A percentile compares a stretch with the other conserved stretches of the same genome.
phyloP scores from a whole-genome alignment of 2,797 vertebrate species.

The Apogon hyalosoma region DNA sequence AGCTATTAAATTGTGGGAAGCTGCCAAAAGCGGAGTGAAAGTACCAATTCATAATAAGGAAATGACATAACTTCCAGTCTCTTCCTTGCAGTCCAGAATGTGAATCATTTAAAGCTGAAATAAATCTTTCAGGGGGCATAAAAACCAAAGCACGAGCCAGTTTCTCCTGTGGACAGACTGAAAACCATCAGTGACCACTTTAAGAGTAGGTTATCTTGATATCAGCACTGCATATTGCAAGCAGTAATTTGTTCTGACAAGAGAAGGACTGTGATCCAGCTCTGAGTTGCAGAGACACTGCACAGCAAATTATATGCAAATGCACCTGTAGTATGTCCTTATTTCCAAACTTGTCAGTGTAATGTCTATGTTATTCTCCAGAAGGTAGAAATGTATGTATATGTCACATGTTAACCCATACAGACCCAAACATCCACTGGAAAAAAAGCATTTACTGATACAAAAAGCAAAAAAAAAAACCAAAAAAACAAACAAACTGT shows the following conservation, averaged over 20 bases:
- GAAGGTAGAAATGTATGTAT: too few relatives aligned
- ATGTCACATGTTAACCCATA: too few relatives aligned
- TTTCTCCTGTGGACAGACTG: conserved; percentile 20
- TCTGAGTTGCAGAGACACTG: not conserved
- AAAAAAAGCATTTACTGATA: too few relatives aligned
- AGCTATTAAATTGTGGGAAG: conserved; percentile 40
- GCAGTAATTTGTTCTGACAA: conserved; percentile 20
- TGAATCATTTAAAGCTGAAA: conserved; percentile 49
- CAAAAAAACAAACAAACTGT: too few relatives aligned
- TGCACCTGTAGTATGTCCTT: not conserved
- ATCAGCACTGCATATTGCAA: conserved; percentile 2
- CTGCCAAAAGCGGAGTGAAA: conserved; percentile 51
- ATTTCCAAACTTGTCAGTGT: not conserved
- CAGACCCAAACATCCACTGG: too few relatives aligned
- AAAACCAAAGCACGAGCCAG: conserved; percentile 2
- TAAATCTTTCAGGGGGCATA: conserved; percentile 28
- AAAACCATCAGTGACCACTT: conserved; percentile 45
- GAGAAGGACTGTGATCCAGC: not conserved
- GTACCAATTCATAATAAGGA: conserved; percentile 38
- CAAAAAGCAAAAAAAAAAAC: too few relatives aligned
- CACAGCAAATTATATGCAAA: not conserved
- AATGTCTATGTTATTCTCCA: too few relatives aligned
- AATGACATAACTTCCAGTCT: conserved; percentile 41
- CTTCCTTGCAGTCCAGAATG: conserved; percentile 29
- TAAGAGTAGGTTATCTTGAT: conserved; percentile 9